A percentile compares a stretch with the other conserved stretches of the same genome.
Conservation (phyloP, 2,113 vertebrate genomes). For the Ciconia maguari region DNA sequence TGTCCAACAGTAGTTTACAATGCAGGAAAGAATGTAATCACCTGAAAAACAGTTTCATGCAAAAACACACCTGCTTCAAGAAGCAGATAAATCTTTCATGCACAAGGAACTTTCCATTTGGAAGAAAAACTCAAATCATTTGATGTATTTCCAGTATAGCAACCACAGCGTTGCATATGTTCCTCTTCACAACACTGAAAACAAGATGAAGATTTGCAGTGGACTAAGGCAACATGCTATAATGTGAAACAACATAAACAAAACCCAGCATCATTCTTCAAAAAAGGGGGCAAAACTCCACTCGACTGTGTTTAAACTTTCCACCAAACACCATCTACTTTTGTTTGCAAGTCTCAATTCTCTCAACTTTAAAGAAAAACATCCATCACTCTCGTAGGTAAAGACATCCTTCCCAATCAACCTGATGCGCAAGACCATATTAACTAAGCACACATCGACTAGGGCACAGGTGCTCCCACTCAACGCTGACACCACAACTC, state of each 20-base stretch:
- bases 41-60: background rate
- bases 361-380: background rate
- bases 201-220: background rate
- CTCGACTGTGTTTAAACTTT: background rate
- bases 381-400: background rate
- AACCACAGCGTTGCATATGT: background rate
- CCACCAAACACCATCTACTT: background rate
- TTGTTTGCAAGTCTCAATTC: background rate
- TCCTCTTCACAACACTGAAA: background rate
- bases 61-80: background rate
- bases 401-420: background rate
- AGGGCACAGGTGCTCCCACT: background rate
- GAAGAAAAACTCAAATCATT: background rate
- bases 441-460: background rate
- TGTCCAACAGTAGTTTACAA: background rate
- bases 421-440: accelerated
- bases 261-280: background rate
- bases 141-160: background rate
- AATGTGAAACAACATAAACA: background rate
- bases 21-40: background rate
- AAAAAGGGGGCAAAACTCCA: background rate
- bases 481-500: background rate
- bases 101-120: background rate
- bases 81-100: background rate
- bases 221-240: background rate